Conservation (phyloP, 2,797 vertebrate species). For the Triplophysa yarkandensis region DNA sequence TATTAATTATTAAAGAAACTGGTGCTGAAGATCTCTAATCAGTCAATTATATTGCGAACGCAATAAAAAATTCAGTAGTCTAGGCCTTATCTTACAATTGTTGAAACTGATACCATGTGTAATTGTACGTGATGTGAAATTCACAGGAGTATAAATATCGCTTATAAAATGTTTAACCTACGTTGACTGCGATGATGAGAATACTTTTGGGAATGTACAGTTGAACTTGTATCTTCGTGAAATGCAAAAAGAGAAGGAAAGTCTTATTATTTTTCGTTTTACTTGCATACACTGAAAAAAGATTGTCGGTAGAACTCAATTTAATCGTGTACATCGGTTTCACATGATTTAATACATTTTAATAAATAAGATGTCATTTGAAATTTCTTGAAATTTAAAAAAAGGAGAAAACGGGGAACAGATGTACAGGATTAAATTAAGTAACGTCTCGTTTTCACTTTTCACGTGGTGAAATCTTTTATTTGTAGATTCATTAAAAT, state of each 20-base stretch:
- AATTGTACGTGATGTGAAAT: constrained; percentile 9
- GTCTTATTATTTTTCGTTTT: background rate
- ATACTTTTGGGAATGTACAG: background rate
- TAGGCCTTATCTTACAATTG: constrained; percentile 5
- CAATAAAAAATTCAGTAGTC: constrained; percentile 4
- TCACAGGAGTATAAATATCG: background rate
- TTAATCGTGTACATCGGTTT: too few relatives aligned
- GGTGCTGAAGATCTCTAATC: background rate
- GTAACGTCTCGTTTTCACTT: too few relatives aligned
- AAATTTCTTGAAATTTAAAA: too few relatives aligned
- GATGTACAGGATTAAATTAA: too few relatives aligned
- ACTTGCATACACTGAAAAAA: too few relatives aligned
- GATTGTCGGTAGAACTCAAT: too few relatives aligned
- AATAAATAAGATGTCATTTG: too few relatives aligned
- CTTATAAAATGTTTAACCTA: constrained; percentile 25
- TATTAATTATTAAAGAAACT: constrained; percentile 2
- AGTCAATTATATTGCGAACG: constrained; percentile 2
- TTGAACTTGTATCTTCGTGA: background rate
- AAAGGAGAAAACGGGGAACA: too few relatives aligned
- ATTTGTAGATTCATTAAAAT: too few relatives aligned
- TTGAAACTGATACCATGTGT: constrained; percentile 36
- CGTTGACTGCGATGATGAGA: background rate
- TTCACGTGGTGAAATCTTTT: too few relatives aligned
- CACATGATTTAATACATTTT: too few relatives aligned
- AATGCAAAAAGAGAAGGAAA: background rate